phyloP scores from a whole-genome alignment of 2,888 invertebrate species.

The Nycteola revayana region DNA sequence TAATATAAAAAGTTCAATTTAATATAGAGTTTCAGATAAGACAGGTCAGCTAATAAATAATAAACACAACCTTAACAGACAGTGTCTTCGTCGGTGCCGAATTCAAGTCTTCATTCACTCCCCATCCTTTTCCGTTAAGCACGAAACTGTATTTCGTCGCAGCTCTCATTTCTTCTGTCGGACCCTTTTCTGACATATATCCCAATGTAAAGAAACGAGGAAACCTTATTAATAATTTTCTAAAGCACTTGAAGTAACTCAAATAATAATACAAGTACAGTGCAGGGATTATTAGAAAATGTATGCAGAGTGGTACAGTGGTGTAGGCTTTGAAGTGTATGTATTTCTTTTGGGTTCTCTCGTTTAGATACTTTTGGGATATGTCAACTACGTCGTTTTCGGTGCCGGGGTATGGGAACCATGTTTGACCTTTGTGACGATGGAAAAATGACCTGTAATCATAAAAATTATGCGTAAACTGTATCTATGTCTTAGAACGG shows the following conservation, averaged over 20 bases:
- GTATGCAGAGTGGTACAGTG: slow-evolving; percentile 43
- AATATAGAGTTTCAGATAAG: too few relatives aligned
- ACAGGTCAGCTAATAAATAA: too few relatives aligned
- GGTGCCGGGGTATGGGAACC: slow-evolving; percentile 54
- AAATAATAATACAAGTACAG: slow-evolving; percentile 46
- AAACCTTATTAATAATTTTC: slow-evolving; percentile 42
- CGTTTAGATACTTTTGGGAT: slow-evolving; percentile 45
- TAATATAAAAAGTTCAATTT: too few relatives aligned
- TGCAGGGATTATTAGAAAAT: slow-evolving; percentile 42
- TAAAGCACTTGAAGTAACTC: slow-evolving; percentile 46
- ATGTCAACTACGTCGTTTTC: slow-evolving; percentile 44
- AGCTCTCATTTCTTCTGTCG: slow-evolving; percentile 40
- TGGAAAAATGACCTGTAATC: slow-evolving; percentile 55
- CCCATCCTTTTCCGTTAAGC: slow-evolving; percentile 47
- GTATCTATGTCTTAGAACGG: too few relatives aligned
- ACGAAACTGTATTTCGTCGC: slow-evolving; percentile 42
- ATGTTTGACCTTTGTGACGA: slow-evolving; percentile 36
- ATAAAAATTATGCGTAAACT: too few relatives aligned
- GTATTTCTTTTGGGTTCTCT: slow-evolving; percentile 39
- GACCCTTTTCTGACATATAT: slow-evolving; percentile 49
- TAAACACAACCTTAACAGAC: slow-evolving; percentile 47
- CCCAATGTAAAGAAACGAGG: slow-evolving; percentile 49
- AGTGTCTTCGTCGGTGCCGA: slow-evolving; percentile 30
- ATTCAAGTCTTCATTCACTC: slow-evolving; percentile 27
- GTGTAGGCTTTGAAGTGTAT: slow-evolving; percentile 44